Evolutionary conservation across 1,140 invertebrate species (phyloP).

Genomic region (Achatina immaculata): DNA sequence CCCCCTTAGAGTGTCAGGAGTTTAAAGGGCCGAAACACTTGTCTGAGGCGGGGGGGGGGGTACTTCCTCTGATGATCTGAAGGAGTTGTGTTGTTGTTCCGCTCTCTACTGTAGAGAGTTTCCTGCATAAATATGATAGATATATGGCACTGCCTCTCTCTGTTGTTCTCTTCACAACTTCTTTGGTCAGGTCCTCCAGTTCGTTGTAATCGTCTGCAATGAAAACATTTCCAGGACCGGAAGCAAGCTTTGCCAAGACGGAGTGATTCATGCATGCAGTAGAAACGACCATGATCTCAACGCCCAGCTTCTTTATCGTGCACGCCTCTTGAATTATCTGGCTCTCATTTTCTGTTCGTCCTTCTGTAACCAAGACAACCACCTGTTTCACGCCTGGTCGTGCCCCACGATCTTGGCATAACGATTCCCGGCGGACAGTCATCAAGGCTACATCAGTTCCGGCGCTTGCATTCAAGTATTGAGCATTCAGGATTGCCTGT

Average conservation of each 20-base stretch:
- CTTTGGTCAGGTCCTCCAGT: background rate
- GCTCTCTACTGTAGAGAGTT: no score
- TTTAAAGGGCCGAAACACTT: no score
- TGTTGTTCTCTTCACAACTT: background rate
- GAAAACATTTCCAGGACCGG: background rate
- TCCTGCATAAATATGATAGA: no score
- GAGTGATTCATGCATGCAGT: background rate
- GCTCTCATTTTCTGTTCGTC: background rate
- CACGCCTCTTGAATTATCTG: background rate
- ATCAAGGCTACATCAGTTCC: background rate
- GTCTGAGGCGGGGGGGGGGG: no score
- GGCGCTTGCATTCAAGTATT: background rate
- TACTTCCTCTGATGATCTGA: no score
- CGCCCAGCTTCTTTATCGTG: background rate
- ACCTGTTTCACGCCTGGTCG: background rate
- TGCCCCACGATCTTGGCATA: background rate
- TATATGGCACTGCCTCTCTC: no score
- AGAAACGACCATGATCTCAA: background rate
- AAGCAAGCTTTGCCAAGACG: background rate
- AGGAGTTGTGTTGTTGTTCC: no score
- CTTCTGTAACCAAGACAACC: background rate
- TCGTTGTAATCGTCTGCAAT: conserved; percentile 1
- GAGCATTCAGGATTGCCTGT: background rate
- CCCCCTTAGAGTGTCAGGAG: no score
- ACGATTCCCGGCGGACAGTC: background rate